Evolutionary conservation across 2,888 invertebrate species (phyloP), one percentile per base, ranked within the genome.

Genomic region (Ferrisia virgata): DNA sequence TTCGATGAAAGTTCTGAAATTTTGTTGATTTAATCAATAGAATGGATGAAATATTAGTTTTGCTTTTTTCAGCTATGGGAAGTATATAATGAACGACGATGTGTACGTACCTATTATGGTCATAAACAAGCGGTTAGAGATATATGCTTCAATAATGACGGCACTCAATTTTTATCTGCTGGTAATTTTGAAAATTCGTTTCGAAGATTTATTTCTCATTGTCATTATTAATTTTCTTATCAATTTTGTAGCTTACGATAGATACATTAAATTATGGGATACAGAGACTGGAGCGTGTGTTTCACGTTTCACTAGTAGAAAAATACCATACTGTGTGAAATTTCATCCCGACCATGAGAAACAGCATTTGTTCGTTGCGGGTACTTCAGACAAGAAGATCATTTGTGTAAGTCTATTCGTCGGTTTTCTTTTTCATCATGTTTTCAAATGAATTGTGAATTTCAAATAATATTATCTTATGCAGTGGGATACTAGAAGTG

Each of bases 381-480:
- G 99, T 85, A 99, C 98, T 1, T 97, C 98, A 0, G 99, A 99
- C 88, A 99, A 99, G 89, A 99, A 99, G 90, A 99, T 99, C 86
- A 95, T 99, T 87, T 99, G 98, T 89, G 96, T 97, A 90, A 93
- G 95, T 28, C 5, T 22, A 1, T 8, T 53, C 18, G 53, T 2
- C 11, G 92, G 6, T 39, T 39, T n/a, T 22, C 11, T 40, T 11
- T 36, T 72, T 36, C 2, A 0, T 18, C 13, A n/a, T 47, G 3
- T 3, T 3, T n/a, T 2, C n/a, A n/a, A n/a, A 78, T 11, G 1
- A n/a, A 18, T 78, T 40, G 1, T 9, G 8, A 25, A 80, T 53
- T 53, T 53, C 22, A 22, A 22, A 22, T 53, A 18, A 1, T 6
- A 6, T 53, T 53, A 6, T 39, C 79, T 85, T 86, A 85, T 90